A percentile compares a stretch with the other conserved stretches of the same genome.
Evolutionary conservation across 2,113 vertebrate genomes (phyloP).

Genomic region (Stictonetta naevosa): DNA sequence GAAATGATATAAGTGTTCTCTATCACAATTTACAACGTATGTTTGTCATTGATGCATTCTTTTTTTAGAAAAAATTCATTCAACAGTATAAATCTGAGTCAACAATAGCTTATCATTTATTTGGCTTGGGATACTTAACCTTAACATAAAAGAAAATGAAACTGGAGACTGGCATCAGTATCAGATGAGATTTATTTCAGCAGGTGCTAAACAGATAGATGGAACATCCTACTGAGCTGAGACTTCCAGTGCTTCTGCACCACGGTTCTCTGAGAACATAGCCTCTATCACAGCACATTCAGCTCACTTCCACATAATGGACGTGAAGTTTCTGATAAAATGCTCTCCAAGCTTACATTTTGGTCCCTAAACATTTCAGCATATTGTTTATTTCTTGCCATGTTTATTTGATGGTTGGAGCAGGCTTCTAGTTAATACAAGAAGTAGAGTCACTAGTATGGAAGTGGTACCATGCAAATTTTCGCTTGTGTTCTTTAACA

Average conservation of each 20-base stretch:
- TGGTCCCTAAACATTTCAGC: not conserved
- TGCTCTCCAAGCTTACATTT: not conserved
- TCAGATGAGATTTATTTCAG: not conserved
- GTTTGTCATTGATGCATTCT: not conserved
- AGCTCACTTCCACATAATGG: not conserved
- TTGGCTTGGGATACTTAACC: not conserved
- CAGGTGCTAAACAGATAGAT: not conserved
- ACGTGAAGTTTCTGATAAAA: not conserved
- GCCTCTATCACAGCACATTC: not conserved
- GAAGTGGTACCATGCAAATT: not conserved
- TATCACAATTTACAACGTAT: not conserved
- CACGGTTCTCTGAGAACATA: not conserved
- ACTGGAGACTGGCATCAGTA: not conserved
- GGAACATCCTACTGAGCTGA: not conserved
- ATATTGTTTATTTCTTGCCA: not conserved
- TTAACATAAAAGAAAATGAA: not conserved
- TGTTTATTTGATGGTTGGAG: not conserved
- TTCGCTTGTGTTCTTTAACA: not conserved
- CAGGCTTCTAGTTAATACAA: not conserved
- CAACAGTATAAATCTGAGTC: not conserved
- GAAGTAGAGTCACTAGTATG: not conserved
- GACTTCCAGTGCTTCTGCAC: not conserved
- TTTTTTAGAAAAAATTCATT: not conserved
- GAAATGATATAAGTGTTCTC: not conserved
- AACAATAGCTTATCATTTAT: fast-evolving